These are phyloP conservation scores for Epistrophe eligans DNA, from an alignment of 2,888 invertebrate genomes.

Conservation along the genomic window DNA sequence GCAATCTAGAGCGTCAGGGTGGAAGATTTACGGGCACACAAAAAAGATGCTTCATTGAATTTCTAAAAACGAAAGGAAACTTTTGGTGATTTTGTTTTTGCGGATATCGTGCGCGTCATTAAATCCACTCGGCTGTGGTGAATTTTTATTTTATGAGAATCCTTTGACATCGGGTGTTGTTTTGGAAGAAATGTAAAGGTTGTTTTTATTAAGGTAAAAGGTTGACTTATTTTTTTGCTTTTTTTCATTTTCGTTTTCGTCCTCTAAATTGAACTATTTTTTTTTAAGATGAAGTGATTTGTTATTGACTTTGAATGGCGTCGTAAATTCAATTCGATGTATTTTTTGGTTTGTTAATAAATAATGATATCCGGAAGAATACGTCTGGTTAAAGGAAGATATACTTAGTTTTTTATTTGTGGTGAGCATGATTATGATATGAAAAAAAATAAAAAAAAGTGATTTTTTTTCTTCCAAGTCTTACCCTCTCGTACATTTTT, in stretches of 20 bases:
- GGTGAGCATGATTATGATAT: constrained; percentile 6
- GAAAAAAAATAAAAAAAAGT: background rate
- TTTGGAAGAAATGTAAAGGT: constrained; percentile 18
- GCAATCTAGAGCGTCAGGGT: constrained; percentile 48
- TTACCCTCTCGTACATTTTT: background rate
- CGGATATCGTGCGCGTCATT: constrained; percentile 32
- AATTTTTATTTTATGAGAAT: constrained; percentile 49
- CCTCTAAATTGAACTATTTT: constrained; percentile 24
- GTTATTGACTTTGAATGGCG: constrained; percentile 37
- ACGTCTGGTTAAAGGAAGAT: constrained; percentile 7
- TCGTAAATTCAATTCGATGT: constrained; percentile 33
- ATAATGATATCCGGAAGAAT: background rate
- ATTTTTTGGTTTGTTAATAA: background rate
- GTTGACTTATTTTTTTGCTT: background rate
- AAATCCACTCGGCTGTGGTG: constrained; percentile 46
- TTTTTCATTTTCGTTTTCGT: background rate
- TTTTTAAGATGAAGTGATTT: constrained; percentile 22
- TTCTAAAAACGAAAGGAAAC: constrained; percentile 28
- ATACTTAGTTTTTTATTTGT: background rate
- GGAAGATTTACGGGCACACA: constrained; percentile 46
- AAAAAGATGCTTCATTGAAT: constrained; percentile 61
- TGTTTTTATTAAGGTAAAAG: constrained; percentile 21
- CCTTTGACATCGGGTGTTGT: constrained; percentile 37
- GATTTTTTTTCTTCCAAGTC: background rate
- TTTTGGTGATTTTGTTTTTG: constrained; percentile 26